Evolutionary conservation across 2,797 vertebrate species (phyloP), one percentile per base, ranked within the genome.

Genomic region (Anomalospiza imberbis): DNA sequence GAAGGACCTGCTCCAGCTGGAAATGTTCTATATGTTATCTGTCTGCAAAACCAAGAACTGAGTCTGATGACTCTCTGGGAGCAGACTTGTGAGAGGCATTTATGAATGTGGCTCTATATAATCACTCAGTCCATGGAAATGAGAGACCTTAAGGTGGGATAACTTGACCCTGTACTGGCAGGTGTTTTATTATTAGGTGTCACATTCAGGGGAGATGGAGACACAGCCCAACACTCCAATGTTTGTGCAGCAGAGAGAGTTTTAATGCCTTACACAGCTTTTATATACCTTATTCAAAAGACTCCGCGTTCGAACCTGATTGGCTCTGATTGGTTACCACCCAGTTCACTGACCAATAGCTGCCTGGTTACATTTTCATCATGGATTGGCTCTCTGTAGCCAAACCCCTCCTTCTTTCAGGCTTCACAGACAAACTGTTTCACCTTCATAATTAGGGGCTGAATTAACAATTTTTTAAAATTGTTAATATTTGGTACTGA

Each of bases 81-180:
- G 31, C 22, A 72, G 34, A 20, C 13, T 47, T 74, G 55, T 20
- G 5, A 0, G 4, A 75, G 53, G 32, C 32, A 12, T 66, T 84
- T 1, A 2, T n/a, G 17, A 40, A 26, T 47, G 7, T 1, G 3
- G 12, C 22, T 81, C 31, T 63, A 2, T 63, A 24, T 63, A 16
- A 68, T 67, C 42, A 13, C 28, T 68, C 40, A 12, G 25, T 63
- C 36, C 9, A 3, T 20, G 53, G 36, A 74, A 79, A 50, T 58
- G 42, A 63, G 53, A 45, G 9, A 53, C 10, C 32, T 79, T 79
- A 61, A 65, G 29, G 31, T 25, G 45, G 12, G 38, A 79, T n/a
- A 87, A 54, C 25, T 53, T 9, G 42, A 24, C 8, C 25, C 15
- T 29, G 2, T 79, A n/a, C 31, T 65, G 13, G 44, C 51, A 58